Base-by-base conservation (phyloP, 2,797 vertebrate genomes). In the Coregonus sp. region DNA sequence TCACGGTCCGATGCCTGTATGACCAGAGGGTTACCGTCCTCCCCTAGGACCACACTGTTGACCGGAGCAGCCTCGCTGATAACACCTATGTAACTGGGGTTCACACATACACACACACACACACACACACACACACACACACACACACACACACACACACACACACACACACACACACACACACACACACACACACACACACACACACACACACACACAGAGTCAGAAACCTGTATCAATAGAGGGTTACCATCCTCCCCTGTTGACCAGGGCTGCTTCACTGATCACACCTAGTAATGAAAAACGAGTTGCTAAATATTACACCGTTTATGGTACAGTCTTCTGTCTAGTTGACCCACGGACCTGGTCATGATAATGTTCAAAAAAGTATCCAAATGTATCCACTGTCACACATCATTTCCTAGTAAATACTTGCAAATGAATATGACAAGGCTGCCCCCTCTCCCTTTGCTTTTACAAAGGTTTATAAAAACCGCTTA, bases 11-110 rank as follows among this genome's bases (percentile, higher is more conserved):
- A 91, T 31, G 98, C 97, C 90, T 88, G 94, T 82, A 99, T 95
- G 76, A 99, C 97, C 70, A 99, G 86, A 3, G 98, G 98, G 37
- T 84, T 90, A 12, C 95, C 91, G 74, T 96, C 95, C 68, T 95
- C 95, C 75, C 94, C 96, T 37, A 98, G 90, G 77, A 99, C 95
- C 82, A 99, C 96, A 15, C 95, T 99, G 92, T 96, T 97, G 82
- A 96, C 47, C 1, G 95, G 94, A 74, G 98, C 95, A 0, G 96
- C 96, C 89, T 99, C 98, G 2, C 96, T 98, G 83, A 99, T 93
- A 76, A 93, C 92, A 0, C 98, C 98, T 11, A 86, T 92, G 72
- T 99, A 99, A 33, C 95, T 94, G 81, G 59, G 2, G 59, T 20
- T 1, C 1, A 3, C 59, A 61, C 20, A 25, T 2, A 12, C n/a